Evolutionary conservation across 2,888 invertebrate species (phyloP).

Genomic region (Athalia circularis): DNA sequence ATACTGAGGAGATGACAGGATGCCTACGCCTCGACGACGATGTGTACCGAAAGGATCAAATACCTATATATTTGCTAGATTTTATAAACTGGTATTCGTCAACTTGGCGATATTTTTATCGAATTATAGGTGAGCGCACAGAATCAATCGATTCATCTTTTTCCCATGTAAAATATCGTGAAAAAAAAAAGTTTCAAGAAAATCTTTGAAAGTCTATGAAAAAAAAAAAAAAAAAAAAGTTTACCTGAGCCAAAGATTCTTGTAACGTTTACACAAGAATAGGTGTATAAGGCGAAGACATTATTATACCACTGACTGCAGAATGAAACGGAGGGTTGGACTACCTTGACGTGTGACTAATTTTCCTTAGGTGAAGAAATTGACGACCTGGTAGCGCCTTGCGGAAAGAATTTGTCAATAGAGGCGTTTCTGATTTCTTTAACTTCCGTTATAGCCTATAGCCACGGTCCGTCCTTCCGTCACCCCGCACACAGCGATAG

Average conservation of each 20-base stretch:
- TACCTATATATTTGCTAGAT: slow-evolving; percentile 46
- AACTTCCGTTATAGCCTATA: neutral
- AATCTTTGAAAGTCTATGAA: neutral
- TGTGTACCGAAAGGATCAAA: slow-evolving; percentile 67
- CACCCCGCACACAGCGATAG: neutral
- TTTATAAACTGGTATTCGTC: slow-evolving; percentile 24
- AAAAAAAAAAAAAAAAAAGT: neutral
- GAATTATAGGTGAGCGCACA: slow-evolving; percentile 29
- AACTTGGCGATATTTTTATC: slow-evolving; percentile 1
- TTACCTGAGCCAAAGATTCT: neutral
- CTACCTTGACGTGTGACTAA: slow-evolving; percentile 24
- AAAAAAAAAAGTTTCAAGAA: neutral
- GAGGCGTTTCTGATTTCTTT: slow-evolving; percentile 43
- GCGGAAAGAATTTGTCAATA: slow-evolving; percentile 58
- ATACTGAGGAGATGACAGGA: slow-evolving; percentile 71
- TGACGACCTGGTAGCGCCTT: slow-evolving; percentile 37
- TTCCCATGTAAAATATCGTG: neutral
- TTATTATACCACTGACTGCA: neutral
- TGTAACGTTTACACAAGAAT: too few relatives aligned
- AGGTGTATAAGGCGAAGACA: too few relatives aligned
- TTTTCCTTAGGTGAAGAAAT: slow-evolving; percentile 21
- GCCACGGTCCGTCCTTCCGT: too few relatives aligned
- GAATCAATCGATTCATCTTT: neutral
- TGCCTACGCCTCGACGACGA: slow-evolving; percentile 69
- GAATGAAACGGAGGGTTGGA: slow-evolving; percentile 12